A percentile compares a stretch with the other conserved stretches of the same genome.
phyloP scores from a whole-genome alignment of 2,113 vertebrate species.

The Nansenia antarctica region DNA sequence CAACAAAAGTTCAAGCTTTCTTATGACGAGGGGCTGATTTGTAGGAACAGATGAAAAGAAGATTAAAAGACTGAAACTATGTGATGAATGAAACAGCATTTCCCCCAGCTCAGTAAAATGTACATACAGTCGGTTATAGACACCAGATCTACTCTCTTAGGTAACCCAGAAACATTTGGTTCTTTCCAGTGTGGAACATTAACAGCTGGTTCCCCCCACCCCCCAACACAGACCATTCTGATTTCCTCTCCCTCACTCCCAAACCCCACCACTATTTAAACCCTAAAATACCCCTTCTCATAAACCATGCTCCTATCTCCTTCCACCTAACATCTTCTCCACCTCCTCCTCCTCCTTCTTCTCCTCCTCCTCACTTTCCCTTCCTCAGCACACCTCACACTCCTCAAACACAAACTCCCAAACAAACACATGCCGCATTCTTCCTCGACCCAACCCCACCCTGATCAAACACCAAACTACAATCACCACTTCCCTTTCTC shows the following conservation, averaged over 20 bases:
- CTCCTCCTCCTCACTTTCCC: background rate
- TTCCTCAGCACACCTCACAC: background rate
- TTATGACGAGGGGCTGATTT: background rate
- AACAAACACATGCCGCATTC: background rate
- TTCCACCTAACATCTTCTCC: background rate
- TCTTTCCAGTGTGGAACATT: conserved; percentile 4
- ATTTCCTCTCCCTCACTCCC: background rate
- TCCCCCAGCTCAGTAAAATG: background rate
- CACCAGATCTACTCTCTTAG: conserved; percentile 4
- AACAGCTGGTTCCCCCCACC: background rate
- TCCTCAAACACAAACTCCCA: background rate
- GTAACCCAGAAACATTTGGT: conserved; percentile 6
- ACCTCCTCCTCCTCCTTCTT: background rate
- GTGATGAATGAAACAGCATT: background rate
- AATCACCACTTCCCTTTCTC: background rate
- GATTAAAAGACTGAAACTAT: background rate
- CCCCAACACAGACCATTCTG: background rate
- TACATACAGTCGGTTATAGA: background rate
- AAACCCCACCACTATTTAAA: background rate
- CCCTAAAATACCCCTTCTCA: background rate
- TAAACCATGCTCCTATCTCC: background rate
- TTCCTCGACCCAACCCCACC: background rate
- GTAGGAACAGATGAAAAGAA: background rate
- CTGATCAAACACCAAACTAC: background rate
- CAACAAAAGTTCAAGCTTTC: background rate